Evolutionary conservation across 2,797 vertebrate genomes (phyloP), one percentile per base, ranked within the genome.

Genomic region (Peromyscus aztecus): DNA sequence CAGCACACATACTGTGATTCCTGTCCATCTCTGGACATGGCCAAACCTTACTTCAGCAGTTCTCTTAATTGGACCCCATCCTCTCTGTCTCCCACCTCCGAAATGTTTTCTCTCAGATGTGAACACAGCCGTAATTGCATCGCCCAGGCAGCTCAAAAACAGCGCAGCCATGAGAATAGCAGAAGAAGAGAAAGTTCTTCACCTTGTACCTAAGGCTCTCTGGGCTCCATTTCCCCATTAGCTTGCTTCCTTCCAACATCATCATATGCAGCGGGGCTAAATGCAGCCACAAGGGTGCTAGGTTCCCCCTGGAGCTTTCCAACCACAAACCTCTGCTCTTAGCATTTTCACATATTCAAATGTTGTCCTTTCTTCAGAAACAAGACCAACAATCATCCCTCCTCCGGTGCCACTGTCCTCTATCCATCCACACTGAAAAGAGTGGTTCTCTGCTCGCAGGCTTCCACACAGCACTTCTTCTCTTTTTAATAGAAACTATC

Each of bases 121-220:
- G 91, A 96, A 89, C 69, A 87, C 63, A 95, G 86, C 19, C 69
- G 75, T 40, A 67, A 55, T 55, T 23, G 24, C 59, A 40, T 82
- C 75, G 75, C 27, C 78, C 6, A 40, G 49, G 43, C n/a, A 4
- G 5, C 75, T 84, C 75, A n/a, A 69, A 94, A 90, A 67, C 40
- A 13, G 46, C 24, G 88, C 75, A 37, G 71, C 77, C 81, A 24
- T 57, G 23, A 71, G n/a, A 88, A 40, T 11, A 80, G 31, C 43
- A 40, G 11, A 2, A n/a, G n/a, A n/a, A n/a, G n/a, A n/a, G n/a
- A n/a, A n/a, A n/a, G 43, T 29, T 4, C 24, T 40, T 90, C 14
- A 75, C 34, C 55, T 95, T 29, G 37, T 4, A 43, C 14, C 75
- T 7, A 2, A 31, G 27, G 40, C 37, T 34, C 49, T 92, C 61